Evolutionary conservation across 2,797 vertebrate species (phyloP).

Genomic region (Spheniscus humboldti): DNA sequence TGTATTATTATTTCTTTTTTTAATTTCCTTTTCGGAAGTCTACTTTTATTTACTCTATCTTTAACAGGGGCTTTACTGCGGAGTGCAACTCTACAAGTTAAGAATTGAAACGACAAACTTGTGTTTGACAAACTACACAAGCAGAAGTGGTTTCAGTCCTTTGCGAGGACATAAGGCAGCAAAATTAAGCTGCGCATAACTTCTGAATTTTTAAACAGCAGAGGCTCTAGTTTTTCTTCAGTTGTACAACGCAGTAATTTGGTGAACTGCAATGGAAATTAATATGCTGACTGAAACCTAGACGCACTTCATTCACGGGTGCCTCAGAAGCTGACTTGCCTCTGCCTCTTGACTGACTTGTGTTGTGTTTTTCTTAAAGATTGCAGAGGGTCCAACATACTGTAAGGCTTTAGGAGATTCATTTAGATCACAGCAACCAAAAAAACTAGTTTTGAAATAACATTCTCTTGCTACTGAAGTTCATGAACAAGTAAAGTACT

Average conservation of each 20-base stretch:
- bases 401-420: background rate
- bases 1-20: background rate
- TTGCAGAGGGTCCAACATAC: background rate
- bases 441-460: background rate
- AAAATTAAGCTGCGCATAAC: background rate
- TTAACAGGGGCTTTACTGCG: background rate
- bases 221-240: background rate
- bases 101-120: background rate
- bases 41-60: background rate
- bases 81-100: background rate
- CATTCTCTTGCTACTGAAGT: background rate
- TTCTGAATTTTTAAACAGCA: background rate
- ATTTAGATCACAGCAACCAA: background rate
- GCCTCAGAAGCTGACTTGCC: background rate
- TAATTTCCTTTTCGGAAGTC: background rate
- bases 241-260: background rate
- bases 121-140: background rate
- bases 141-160: background rate
- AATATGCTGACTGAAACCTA: background rate
- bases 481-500: no score
- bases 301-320: rapidly evolving
- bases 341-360: background rate
- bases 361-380: background rate
- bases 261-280: background rate
- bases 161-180: background rate